These are phyloP conservation scores for Nasonia longicornis DNA, from an alignment of 1,140 invertebrate genomes.

Conservation along the genomic window DNA sequence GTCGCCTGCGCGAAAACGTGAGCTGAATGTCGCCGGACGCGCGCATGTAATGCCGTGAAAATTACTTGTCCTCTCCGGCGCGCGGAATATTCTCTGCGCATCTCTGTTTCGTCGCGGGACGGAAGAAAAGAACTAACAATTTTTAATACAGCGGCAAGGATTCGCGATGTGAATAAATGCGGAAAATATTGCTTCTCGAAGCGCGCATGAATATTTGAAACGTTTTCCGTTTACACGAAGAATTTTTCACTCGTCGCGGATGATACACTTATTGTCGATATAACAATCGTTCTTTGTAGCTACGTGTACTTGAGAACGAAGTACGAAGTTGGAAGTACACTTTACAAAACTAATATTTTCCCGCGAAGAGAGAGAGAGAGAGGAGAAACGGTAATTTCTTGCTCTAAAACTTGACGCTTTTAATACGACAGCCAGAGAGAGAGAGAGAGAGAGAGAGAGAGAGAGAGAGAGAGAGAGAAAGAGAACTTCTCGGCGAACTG, in stretches of 20 bases:
- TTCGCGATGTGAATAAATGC: background rate
- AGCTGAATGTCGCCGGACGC: background rate
- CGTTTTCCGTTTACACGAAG: background rate
- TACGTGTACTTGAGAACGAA: background rate
- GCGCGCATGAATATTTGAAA: background rate
- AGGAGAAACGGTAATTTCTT: background rate
- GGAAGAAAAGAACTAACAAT: background rate
- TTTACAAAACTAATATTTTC: constrained; percentile 1
- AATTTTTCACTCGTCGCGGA: background rate
- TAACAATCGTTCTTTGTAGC: background rate
- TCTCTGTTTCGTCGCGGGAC: background rate
- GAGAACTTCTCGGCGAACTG: background rate
- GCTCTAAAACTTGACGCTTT: background rate
- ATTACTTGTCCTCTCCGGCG: background rate
- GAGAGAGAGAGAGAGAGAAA: background rate
- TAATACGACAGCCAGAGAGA: background rate
- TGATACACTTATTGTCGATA: background rate
- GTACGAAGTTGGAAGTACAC: background rate
- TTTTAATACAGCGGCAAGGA: background rate
- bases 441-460: background rate
- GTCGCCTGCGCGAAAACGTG: background rate
- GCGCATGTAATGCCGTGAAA: constrained; percentile 6
- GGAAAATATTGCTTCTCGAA: background rate
- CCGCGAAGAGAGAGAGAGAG: no score
- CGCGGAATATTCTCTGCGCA: background rate